phyloP scores from a whole-genome alignment of 2,113 vertebrate genomes.

The Jacana jacana region DNA sequence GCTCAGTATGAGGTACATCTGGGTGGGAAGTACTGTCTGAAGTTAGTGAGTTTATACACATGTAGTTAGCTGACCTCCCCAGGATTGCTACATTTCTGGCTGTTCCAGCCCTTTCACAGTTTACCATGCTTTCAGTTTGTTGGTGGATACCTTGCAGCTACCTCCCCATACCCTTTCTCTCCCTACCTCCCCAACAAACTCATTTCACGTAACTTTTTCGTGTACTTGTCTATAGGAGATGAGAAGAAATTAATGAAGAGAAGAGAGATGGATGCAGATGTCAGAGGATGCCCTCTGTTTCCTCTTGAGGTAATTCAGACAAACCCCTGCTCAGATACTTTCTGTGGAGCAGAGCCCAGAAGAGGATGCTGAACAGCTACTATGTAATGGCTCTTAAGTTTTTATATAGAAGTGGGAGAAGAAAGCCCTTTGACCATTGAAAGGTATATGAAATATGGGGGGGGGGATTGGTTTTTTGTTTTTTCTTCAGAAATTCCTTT shows the following conservation, averaged over 20 bases:
- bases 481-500: not conserved
- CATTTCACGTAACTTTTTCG: not conserved
- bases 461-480: not conserved
- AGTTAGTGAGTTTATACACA: not conserved
- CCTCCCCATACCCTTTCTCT: not conserved
- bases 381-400: not conserved
- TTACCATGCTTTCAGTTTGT: not conserved
- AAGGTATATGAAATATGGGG: not conserved
- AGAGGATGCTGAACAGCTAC: slow-evolving; percentile 43
- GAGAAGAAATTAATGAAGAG: slow-evolving; percentile 36
- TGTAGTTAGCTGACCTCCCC: not conserved
- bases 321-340: slow-evolving; percentile 35
- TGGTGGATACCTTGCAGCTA: not conserved
- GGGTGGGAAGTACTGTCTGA: not conserved
- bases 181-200: not conserved
- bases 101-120: not conserved
- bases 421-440: not conserved
- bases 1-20: not conserved
- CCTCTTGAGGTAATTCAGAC: slow-evolving; percentile 63
- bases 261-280: slow-evolving; percentile 42
- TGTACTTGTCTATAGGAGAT: slow-evolving; percentile 17
- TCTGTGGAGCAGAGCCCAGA: slow-evolving; percentile 53
- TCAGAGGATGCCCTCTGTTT: slow-evolving; percentile 45
- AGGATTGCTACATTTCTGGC: not conserved
- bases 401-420: not conserved